Evolutionary conservation across 2,797 vertebrate genomes (phyloP).

Genomic region (Zalophus californianus): DNA sequence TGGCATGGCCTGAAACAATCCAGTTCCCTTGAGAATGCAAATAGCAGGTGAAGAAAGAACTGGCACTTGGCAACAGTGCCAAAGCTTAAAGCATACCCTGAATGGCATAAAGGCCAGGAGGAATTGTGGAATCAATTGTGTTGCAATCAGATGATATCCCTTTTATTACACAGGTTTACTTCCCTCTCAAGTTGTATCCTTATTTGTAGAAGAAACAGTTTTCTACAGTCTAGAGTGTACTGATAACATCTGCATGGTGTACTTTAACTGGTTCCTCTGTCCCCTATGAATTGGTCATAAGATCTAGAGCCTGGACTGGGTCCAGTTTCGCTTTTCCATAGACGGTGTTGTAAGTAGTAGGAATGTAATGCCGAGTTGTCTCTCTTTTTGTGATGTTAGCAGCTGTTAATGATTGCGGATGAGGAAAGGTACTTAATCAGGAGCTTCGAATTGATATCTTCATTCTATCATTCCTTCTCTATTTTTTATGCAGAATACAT

Average conservation of each 20-base stretch:
- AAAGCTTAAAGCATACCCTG: not conserved
- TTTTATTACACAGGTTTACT: not conserved
- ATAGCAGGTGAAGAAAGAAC: not conserved
- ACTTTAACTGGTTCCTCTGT: not conserved
- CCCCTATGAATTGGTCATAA: not conserved
- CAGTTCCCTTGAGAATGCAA: not conserved
- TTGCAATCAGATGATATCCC: not conserved
- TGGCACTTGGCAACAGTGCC: too few relatives aligned
- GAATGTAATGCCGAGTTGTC: rapidly evolving
- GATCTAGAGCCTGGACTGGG: not conserved
- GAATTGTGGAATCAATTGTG: rapidly evolving
- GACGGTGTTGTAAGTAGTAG: not conserved
- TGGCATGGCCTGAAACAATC: not conserved
- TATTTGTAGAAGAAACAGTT: not conserved
- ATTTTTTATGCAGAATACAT: not conserved
- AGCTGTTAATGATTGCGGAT: not conserved
- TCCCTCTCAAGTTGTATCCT: too few relatives aligned
- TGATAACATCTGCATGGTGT: not conserved
- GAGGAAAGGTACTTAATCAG: not conserved
- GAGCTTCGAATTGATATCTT: not conserved
- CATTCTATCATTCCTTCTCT: not conserved
- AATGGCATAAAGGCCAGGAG: not conserved
- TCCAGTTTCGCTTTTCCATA: not conserved
- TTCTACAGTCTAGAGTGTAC: too few relatives aligned
- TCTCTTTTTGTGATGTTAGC: not conserved